Conservation (phyloP, 1,140 invertebrate genomes). For the Hyles euphorbiae region DNA sequence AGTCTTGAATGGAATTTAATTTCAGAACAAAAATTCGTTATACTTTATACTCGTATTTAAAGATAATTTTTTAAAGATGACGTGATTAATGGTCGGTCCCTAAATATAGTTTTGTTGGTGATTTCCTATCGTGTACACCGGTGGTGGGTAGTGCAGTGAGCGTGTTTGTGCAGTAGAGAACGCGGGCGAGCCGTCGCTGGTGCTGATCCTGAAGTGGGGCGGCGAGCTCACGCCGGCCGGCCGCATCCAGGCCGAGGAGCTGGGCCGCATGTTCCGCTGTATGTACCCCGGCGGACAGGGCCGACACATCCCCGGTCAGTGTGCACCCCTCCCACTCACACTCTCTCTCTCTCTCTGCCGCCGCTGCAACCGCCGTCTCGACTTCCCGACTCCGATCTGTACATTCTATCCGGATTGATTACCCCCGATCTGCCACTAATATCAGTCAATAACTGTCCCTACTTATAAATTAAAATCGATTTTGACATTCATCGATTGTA, state of each 20-base stretch:
- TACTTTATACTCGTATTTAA: too few species aligned
- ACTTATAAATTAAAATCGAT: too few species aligned
- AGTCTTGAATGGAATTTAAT: too few species aligned
- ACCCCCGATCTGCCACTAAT: neutral
- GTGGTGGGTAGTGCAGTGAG: neutral
- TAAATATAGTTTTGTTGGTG: too few species aligned
- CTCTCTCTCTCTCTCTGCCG: neutral
- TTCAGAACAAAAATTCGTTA: too few species aligned
- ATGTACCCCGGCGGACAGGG: constrained; percentile 97
- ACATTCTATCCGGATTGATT: neutral
- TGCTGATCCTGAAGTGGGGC: constrained; percentile 99
- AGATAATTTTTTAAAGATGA: too few species aligned
- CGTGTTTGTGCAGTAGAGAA: constrained; percentile 78
- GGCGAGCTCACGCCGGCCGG: constrained; percentile 99
- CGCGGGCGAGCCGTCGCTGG: constrained; percentile 90
- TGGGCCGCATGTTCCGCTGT: constrained; percentile 98
- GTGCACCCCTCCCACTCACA: neutral
- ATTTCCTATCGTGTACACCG: too few species aligned
- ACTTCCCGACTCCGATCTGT: neutral
- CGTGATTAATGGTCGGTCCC: too few species aligned
- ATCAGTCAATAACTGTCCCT: neutral
- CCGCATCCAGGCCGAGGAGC: constrained; percentile 96
- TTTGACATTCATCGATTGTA: too few species aligned
- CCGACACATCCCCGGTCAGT: constrained; percentile 79
- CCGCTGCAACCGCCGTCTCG: neutral